Evolutionary conservation across 2,797 vertebrate species (phyloP).

Genomic region (Sitta carolinensis): DNA sequence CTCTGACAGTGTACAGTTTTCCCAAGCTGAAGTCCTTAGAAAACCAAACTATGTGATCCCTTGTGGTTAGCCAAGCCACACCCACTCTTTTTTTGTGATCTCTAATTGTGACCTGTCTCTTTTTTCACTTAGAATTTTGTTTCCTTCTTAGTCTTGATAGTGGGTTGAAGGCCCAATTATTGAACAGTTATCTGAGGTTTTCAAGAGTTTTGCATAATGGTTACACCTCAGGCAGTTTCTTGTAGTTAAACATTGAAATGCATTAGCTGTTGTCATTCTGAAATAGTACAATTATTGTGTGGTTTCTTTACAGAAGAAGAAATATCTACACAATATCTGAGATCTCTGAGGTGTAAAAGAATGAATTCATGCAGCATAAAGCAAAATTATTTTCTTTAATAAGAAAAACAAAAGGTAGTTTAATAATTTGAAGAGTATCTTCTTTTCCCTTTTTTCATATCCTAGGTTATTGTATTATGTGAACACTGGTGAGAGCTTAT

Average conservation of each 20-base stretch:
- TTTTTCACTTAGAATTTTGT: background rate
- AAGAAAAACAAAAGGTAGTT: background rate
- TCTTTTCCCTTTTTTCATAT: background rate
- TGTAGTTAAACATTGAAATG: background rate
- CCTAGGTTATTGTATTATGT: background rate
- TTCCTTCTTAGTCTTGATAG: background rate
- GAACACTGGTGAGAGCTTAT: background rate
- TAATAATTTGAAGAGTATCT: background rate
- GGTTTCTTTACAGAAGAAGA: background rate
- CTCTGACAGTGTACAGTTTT: background rate
- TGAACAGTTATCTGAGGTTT: background rate
- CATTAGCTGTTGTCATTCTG: background rate
- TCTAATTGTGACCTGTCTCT: background rate
- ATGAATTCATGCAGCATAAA: background rate
- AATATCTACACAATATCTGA: background rate
- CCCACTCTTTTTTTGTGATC: background rate
- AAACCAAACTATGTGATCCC: background rate
- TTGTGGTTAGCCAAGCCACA: constrained; percentile 7
- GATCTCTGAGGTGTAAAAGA: background rate
- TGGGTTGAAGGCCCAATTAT: background rate
- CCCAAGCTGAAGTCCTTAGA: background rate
- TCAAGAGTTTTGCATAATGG: background rate
- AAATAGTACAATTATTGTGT: background rate
- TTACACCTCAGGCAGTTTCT: background rate
- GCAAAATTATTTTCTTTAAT: background rate